phyloP scores from a whole-genome alignment of 2,113 vertebrate species.

The Chlamydotis undulata region DNA sequence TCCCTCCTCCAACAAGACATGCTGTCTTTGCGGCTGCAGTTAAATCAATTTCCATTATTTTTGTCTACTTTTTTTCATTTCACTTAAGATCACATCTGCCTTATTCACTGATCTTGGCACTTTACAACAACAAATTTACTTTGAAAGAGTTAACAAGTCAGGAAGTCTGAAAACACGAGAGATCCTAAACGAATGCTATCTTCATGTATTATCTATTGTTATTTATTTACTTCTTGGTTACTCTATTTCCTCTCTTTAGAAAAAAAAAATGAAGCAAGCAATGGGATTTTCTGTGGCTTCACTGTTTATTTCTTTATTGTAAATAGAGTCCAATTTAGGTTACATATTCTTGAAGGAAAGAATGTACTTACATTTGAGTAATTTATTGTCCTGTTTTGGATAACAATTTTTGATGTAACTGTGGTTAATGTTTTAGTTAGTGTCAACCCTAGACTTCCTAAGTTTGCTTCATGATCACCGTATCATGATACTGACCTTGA shows the following conservation, averaged over 20 bases:
- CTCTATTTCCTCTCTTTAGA: background rate
- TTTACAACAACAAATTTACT: background rate
- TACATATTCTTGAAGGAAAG: background rate
- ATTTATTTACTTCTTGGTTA: background rate
- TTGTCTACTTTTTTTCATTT: background rate
- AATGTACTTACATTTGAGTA: background rate
- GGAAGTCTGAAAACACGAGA: background rate
- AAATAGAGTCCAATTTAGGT: background rate
- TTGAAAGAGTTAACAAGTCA: background rate
- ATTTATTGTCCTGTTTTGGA: background rate
- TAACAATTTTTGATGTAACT: background rate
- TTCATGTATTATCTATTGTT: background rate
- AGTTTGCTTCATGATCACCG: background rate
- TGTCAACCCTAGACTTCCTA: background rate
- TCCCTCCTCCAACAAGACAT: background rate
- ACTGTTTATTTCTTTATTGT: background rate
- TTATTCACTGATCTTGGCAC: background rate
- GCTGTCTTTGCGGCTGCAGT: background rate
- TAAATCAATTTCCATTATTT: background rate
- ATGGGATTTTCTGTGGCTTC: background rate
- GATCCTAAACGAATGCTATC: background rate
- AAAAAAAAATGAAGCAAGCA: background rate
- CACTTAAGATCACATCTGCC: background rate
- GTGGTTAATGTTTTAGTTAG: background rate
- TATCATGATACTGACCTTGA: conserved; percentile 5